A percentile compares a stretch with the other conserved stretches of the same genome.
Conservation (phyloP, 2,113 vertebrate genomes). For the Hemibagrus wyckioides region DNA sequence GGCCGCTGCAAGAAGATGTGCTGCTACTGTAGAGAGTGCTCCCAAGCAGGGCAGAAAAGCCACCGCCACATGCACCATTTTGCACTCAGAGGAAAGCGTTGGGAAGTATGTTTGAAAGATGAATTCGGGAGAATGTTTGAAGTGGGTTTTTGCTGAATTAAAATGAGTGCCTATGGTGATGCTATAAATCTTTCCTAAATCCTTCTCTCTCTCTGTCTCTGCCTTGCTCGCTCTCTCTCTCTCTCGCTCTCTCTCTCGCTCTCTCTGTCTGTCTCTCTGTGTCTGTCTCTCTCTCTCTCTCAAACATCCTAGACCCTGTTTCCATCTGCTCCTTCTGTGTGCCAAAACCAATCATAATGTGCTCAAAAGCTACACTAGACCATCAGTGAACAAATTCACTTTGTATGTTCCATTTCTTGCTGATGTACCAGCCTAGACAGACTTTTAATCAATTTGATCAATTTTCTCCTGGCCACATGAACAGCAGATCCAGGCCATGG, state of each 20-base stretch:
- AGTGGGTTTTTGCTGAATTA: slow-evolving; percentile 1
- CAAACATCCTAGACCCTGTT: slow-evolving; percentile 5
- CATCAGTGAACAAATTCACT: slow-evolving; percentile 16
- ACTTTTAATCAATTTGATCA: slow-evolving; percentile 41
- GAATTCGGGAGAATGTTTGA: neutral
- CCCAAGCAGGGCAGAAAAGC: neutral
- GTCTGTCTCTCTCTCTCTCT: neutral
- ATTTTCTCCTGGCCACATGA: slow-evolving; percentile 25
- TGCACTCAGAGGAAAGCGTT: neutral
- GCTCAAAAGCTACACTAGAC: slow-evolving; percentile 27
- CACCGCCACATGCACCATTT: neutral
- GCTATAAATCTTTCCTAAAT: slow-evolving; percentile 2
- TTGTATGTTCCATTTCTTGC: slow-evolving; percentile 5
- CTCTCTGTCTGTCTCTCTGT: neutral
- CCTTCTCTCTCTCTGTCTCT: neutral
- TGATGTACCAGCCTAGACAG: slow-evolving; percentile 20
- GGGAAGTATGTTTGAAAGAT: slow-evolving; percentile 1
- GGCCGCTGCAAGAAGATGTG: neutral
- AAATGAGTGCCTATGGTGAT: slow-evolving; percentile 25
- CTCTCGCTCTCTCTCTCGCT: neutral
- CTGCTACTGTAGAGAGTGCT: neutral
- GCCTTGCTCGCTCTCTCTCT: too few species aligned
- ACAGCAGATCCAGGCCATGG: neutral
- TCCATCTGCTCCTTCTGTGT: slow-evolving; percentile 27
- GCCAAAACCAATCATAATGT: slow-evolving; percentile 26